phyloP scores from a whole-genome alignment of 2,888 invertebrate genomes.

The Acronicta psi region DNA sequence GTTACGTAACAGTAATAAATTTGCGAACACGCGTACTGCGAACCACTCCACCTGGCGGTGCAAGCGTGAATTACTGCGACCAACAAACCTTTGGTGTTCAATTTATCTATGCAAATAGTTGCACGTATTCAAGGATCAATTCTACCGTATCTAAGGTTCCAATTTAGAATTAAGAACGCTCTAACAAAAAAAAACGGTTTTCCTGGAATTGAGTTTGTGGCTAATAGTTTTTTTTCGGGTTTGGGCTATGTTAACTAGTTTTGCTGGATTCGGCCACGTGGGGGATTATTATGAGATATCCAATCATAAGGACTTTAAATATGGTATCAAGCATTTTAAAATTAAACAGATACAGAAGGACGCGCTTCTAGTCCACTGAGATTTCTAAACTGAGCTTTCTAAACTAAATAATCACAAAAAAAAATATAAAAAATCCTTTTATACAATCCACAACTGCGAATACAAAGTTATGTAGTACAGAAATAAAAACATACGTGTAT shows the following conservation, averaged over 20 bases:
- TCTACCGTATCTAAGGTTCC: not conserved
- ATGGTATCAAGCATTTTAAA: too few species aligned
- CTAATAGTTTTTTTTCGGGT: not conserved
- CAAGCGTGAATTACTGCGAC: slow-evolving; percentile 28
- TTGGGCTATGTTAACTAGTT: not conserved
- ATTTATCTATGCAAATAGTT: slow-evolving; percentile 13
- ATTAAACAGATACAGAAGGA: too few species aligned
- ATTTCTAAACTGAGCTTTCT: too few species aligned
- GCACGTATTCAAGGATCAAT: not conserved
- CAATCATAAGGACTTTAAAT: too few species aligned
- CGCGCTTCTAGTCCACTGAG: too few species aligned
- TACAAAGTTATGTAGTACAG: too few species aligned
- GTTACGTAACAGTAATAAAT: slow-evolving; percentile 38
- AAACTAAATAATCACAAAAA: too few species aligned
- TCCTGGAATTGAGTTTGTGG: not conserved
- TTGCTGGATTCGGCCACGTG: not conserved
- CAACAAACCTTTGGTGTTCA: slow-evolving; percentile 1
- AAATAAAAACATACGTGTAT: too few species aligned
- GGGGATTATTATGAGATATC: too few species aligned
- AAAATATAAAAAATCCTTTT: too few species aligned
- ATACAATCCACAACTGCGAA: too few species aligned
- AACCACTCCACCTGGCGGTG: slow-evolving; percentile 18
- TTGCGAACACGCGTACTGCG: slow-evolving; percentile 11
- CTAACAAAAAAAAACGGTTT: not conserved
- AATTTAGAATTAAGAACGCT: too few species aligned